Evolutionary conservation across 2,113 vertebrate genomes (phyloP).

Genomic region (Varanus komodoensis): DNA sequence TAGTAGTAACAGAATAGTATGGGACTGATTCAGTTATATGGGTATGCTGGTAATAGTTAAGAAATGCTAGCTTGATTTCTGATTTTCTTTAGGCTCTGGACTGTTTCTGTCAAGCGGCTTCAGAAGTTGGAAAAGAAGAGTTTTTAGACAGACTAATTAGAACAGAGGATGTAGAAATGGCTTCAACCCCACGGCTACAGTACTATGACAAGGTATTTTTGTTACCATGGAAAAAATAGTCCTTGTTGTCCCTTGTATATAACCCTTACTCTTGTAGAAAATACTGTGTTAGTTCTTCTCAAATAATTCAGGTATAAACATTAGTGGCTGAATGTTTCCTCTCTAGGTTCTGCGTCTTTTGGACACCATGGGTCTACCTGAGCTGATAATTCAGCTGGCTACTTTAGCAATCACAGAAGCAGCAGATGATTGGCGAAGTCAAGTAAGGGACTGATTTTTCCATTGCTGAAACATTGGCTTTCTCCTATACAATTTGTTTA

Average conservation of each 20-base stretch:
- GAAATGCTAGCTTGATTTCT: not conserved
- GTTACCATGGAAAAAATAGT: accelerated
- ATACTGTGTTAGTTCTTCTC: not conserved
- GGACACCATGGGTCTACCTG: constrained; percentile 89
- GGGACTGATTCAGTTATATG: not conserved
- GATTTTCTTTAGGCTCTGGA: constrained; percentile 86
- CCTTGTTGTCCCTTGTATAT: accelerated
- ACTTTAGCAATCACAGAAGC: constrained; percentile 89
- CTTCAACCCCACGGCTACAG: constrained; percentile 81
- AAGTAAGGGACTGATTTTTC: constrained; percentile 72
- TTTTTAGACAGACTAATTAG: constrained; percentile 88
- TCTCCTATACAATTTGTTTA: not conserved
- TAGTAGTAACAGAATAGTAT: not conserved
- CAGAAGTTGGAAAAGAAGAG: constrained; percentile 93
- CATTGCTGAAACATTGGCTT: not conserved
- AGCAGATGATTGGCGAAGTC: constrained; percentile 83
- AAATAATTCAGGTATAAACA: not conserved
- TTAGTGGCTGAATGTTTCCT: not conserved
- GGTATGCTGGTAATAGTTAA: not conserved
- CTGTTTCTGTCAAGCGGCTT: constrained; percentile 90
- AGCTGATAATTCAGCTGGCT: constrained; percentile 91
- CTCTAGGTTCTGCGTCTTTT: constrained; percentile 88
- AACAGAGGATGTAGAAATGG: constrained; percentile 83
- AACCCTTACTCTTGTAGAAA: not conserved
- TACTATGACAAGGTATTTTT: constrained; percentile 91